These are phyloP conservation scores for Blomia tropicalis DNA, from an alignment of 2,888 invertebrate species.

Conservation along the genomic window DNA sequence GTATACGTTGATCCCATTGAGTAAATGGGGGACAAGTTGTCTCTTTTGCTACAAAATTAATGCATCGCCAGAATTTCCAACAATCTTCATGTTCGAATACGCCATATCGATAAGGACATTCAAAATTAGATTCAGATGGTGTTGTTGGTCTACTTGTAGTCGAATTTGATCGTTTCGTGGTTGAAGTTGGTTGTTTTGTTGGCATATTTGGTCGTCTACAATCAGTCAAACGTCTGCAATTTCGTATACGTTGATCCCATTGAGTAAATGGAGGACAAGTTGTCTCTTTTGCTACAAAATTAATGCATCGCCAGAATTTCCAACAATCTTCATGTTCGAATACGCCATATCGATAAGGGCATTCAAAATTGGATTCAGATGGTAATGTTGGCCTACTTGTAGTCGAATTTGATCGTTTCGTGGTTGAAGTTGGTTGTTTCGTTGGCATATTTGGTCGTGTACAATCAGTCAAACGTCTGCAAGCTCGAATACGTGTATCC, in stretches of 20 bases:
- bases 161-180: background rate
- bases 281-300: background rate
- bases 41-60: background rate
- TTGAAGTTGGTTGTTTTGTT: background rate
- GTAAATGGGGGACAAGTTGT: background rate
- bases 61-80: background rate
- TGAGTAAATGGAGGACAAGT: slow-evolving; percentile 2
- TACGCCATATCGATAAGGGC: background rate
- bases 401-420: background rate
- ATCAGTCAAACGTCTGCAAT: background rate
- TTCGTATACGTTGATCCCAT: background rate
- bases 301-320: slow-evolving; percentile 8
- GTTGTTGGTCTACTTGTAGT: background rate
- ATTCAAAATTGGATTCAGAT: background rate
- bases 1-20: background rate
- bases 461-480: slow-evolving; percentile 1
- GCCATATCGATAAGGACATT: background rate
- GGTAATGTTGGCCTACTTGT: background rate
- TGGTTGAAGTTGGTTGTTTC: background rate
- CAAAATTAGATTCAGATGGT: background rate
- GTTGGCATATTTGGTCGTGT: background rate
- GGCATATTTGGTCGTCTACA: background rate
- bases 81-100: background rate
- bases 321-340: slow-evolving; percentile 11
- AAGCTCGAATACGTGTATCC: background rate